Conservation (phyloP, 2,797 vertebrate species). For the Peromyscus aztecus region DNA sequence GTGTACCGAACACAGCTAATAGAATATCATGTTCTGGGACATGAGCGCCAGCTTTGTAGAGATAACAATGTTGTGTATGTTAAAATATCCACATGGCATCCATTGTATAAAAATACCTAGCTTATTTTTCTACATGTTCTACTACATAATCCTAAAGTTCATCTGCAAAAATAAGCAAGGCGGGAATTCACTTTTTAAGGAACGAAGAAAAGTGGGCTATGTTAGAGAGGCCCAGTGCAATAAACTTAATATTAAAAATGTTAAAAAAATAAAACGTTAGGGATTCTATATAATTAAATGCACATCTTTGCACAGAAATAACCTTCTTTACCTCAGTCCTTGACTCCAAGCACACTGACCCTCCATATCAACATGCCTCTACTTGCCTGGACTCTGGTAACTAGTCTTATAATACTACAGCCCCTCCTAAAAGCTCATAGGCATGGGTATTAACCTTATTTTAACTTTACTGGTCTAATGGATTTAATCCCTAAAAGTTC, state of each 20-base stretch:
- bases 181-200: not conserved
- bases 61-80: not conserved
- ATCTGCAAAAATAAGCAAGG: not conserved
- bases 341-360: not conserved
- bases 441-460: not conserved
- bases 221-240: not conserved
- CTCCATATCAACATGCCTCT: not conserved
- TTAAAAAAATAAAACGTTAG: not conserved
- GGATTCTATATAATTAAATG: not conserved
- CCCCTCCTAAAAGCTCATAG: not conserved
- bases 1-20: not conserved
- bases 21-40: not conserved
- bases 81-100: not conserved
- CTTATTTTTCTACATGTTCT: not conserved
- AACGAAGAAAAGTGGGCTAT: not conserved
- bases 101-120: not conserved
- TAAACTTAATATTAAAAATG: not conserved
- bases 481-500: not conserved
- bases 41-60: not conserved
- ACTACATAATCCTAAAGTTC: not conserved
- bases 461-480: not conserved
- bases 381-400: not conserved
- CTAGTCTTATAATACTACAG: fast-evolving
- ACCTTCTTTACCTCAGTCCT: not conserved
- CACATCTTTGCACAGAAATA: not conserved